Evolutionary conservation across 2,113 vertebrate genomes (phyloP).

Genomic region (Tympanuchus pallidicinctus): DNA sequence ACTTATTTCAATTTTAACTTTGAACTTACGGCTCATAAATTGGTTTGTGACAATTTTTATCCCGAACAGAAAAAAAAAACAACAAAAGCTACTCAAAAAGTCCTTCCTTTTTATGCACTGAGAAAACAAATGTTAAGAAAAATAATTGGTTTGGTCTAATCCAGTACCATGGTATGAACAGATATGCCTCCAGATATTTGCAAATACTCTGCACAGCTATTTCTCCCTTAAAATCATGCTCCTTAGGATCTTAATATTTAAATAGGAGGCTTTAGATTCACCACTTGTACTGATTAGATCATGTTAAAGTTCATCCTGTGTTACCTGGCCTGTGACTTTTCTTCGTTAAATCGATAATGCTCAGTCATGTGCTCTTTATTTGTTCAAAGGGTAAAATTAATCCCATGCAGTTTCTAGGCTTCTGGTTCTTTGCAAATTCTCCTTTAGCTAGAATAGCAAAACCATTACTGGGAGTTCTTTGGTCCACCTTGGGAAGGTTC

Average conservation of each 20-base stretch:
- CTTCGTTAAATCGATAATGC: neutral
- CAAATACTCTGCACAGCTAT: neutral
- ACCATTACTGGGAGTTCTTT: neutral
- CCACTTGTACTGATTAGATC: neutral
- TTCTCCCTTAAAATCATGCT: neutral
- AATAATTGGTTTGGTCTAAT: rapidly evolving
- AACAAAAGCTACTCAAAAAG: neutral
- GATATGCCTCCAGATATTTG: neutral
- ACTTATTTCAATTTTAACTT: neutral
- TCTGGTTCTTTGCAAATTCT: neutral
- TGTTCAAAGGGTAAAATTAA: neutral
- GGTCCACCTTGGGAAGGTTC: neutral
- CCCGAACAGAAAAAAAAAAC: neutral
- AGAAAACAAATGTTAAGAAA: neutral
- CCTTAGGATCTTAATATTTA: neutral
- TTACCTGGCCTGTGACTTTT: slow-evolving; percentile 10
- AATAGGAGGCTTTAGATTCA: neutral
- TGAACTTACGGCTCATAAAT: neutral
- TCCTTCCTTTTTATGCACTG: neutral
- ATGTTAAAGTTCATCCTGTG: neutral
- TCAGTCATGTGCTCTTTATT: neutral
- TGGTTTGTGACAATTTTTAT: neutral
- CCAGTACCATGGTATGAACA: neutral
- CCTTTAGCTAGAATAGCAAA: neutral
- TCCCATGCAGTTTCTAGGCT: neutral